Base-by-base conservation (phyloP, 1,140 invertebrate genomes). In the Dryas iulia region DNA sequence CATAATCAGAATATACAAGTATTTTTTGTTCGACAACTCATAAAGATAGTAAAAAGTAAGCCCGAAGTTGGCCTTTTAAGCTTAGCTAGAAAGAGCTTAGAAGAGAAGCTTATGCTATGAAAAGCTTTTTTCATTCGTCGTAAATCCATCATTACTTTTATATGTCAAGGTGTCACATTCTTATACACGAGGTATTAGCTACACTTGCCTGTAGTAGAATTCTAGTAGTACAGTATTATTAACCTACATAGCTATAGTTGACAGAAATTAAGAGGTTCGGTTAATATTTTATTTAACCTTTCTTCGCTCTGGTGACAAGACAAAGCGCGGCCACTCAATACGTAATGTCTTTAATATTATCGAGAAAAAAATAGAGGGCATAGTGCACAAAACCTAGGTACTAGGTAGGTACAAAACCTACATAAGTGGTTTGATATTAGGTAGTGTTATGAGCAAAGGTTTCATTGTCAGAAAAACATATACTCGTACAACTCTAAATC, bases 131-230 rank as follows among this genome's bases (percentile, higher is more conserved):
- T 18, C 39, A n/a, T 18, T 18, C 39, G 39, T 10, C 10, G 18
- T 47, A 47, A 47, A 47, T 47, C 39, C 39, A 47, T 47, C 39
- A 47, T 47, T 47, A 47, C 39, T 47, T 11, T 47, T 47, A 47
- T 21, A 47, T 47, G 39, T 47, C 18, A 47, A 47, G 39, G 39
- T 47, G 39, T 21, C 21, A 18, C 10, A 10, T 8, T 47, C 18
- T 47, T 21, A 47, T 47, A 7, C 14, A 3, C 14, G n/a, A n/a
- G n/a, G 39, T 47, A 47, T 47, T 47, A 47, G 1, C 8, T 47
- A 18, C 39, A 21, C 0, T 47, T 47, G 8, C 21, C 18, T 3
- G 1, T 8, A 47, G 5, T 39, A 47, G 2, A 18, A 47, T 1
- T 47, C 8, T 6, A 39, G 14, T 39, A 12, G 3, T 18, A 39